Evolutionary conservation across 1,140 invertebrate species (phyloP), one percentile per base, ranked within the genome.

Genomic region (Leucophenga varia): DNA sequence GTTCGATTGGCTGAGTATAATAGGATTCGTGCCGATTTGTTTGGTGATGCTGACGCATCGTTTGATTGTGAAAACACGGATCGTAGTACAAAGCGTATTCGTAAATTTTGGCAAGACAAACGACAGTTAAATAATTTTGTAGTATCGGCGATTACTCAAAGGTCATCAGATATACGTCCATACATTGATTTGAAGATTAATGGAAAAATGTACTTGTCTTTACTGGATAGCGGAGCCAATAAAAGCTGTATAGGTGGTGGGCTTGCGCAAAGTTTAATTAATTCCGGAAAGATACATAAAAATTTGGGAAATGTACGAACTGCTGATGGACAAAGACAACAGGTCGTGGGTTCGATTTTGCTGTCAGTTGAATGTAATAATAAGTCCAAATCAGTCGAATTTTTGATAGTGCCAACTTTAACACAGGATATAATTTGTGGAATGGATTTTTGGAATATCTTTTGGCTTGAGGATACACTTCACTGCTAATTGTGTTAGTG

Each of bases 171-270:
- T n/a, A n/a, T n/a, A n/a, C n/a, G n/a, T n/a, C n/a, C n/a, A n/a
- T n/a, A n/a, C n/a, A n/a, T n/a, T n/a, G n/a, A n/a, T n/a, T n/a
- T n/a, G n/a, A n/a, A n/a, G n/a, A n/a, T n/a, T n/a, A n/a, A n/a
- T n/a, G n/a, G n/a, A n/a, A n/a, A n/a, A n/a, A n/a, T n/a, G n/a
- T n/a, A n/a, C n/a, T n/a, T 8, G 7, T 17, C 17, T 10, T 38
- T 38, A 19, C 21, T 38, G 36, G 36, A 38, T 18, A 38, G 17
- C 8, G 36, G 36, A 20, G 36, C 36, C 21, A 19, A 38, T 38
- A 18, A 20, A 8, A 17, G 14, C 6, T 38, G 36, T n/a, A 38
- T 38, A 9, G 36, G 36, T 7, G 12, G 12, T 14, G 36, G 21
- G 7, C 9, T 38, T 20, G 36, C 36, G 2, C 14, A 20, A 18